Percentiles rank a stretch among this genome's conserved stretches.
phyloP scores from a whole-genome alignment of 1,140 invertebrate species.

The Drosophila gunungcola region DNA sequence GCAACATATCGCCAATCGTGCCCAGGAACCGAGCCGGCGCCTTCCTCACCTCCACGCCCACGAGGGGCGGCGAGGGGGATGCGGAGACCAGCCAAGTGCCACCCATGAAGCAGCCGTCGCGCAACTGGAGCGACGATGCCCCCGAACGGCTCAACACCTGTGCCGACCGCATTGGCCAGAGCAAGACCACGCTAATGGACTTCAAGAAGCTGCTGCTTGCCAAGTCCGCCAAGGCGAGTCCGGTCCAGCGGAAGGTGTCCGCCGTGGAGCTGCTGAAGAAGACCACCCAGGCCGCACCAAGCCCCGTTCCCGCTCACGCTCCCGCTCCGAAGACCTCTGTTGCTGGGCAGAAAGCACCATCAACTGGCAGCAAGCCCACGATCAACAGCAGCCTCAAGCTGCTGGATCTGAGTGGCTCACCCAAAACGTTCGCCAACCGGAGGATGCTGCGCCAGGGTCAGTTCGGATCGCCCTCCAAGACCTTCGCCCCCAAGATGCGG shows the following conservation, averaged over 20 bases:
- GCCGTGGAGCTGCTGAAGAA: slow-evolving; percentile 93
- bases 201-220: slow-evolving; percentile 91
- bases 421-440: slow-evolving; percentile 88
- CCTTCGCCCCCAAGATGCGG: slow-evolving; percentile 87
- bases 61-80: slow-evolving; percentile 17
- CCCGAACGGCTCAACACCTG: slow-evolving; percentile 86
- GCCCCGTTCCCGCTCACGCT: not conserved
- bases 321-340: not conserved
- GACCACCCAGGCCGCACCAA: slow-evolving; percentile 56
- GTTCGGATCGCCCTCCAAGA: slow-evolving; percentile 86
- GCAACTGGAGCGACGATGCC: slow-evolving; percentile 83
- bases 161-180: slow-evolving; percentile 87
- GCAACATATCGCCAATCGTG: slow-evolving; percentile 88
- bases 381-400: slow-evolving; percentile 84
- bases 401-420: slow-evolving; percentile 88
- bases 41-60: slow-evolving; percentile 87
- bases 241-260: slow-evolving; percentile 87
- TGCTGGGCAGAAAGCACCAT: slow-evolving; percentile 20
- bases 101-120: slow-evolving; percentile 73
- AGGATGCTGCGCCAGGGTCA: slow-evolving; percentile 86
- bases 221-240: slow-evolving; percentile 86
- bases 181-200: slow-evolving; percentile 90
- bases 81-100: slow-evolving; percentile 43
- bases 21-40: slow-evolving; percentile 85
- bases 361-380: slow-evolving; percentile 53